Base-by-base conservation (phyloP, 2,797 vertebrate genomes). In the Lacerta bilineata region DNA sequence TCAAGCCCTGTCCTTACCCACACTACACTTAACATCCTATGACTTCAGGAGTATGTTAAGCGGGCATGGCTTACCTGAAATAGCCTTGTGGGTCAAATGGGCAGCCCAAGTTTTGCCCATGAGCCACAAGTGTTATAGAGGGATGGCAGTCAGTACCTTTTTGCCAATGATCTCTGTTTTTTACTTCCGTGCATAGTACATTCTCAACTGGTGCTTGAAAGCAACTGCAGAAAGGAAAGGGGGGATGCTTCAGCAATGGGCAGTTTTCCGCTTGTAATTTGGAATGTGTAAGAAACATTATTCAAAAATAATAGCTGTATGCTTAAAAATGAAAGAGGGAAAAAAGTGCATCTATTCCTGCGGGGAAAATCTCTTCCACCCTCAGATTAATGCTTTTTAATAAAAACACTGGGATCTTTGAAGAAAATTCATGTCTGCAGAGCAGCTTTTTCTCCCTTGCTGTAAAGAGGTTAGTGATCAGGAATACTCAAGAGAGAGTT, bases 401-500 rank as follows among this genome's bases (percentile, higher is more conserved):
- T 92, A 80, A 90, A 84, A 93, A 94, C 89, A 93, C 88, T 92
- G 66, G 95, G 85, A 88, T 81, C 72, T 95, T 93, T 93, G 93
- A 95, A 96, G 89, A 79, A 36, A 90, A 91, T 94, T 92, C 71
- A 64, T 95, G 87, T 94, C 86, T 86, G 68, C 27, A 84, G 93
- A 91, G 88, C 72, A 88, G 88, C 36, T 5, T 72, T 50, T 85
- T 91, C 33, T 59, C 82, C 80, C 8, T 91, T 94, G 90, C 87
- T 93, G 91, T 11, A 36, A 94, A 92, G 93, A 89, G 94, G 89
- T 93, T 93, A 92, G 93, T 90, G 83, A 93, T 85, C 6, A 29
- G 89, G 87, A 95, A 93, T 90, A 90, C 91, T 95, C 90, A 87
- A 90, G 95, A 93, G 95, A 87, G 84, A 93, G n/a, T 84, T 89